These are phyloP conservation scores for Trichoplusia ni DNA, from an alignment of 1,140 invertebrate species.

Conservation along the genomic window DNA sequence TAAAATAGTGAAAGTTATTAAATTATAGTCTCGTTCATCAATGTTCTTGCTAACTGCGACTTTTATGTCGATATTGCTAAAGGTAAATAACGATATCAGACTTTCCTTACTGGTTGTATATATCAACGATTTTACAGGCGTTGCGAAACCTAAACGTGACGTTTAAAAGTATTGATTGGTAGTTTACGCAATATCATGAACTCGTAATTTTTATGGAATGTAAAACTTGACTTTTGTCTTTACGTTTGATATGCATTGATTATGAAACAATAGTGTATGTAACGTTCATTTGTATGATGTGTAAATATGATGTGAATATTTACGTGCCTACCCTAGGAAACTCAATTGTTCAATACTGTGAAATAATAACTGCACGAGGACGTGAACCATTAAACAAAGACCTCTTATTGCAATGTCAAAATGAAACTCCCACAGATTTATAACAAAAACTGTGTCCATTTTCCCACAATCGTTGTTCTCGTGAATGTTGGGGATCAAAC, in stretches of 20 bases:
- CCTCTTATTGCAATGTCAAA: slow-evolving; percentile 57
- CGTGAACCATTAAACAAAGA: slow-evolving; percentile 46
- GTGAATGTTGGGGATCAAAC: slow-evolving; percentile 67
- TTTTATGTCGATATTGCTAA: too few species aligned
- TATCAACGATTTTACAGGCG: too few species aligned
- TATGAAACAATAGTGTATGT: background rate
- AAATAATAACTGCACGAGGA: background rate
- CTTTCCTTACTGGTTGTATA: too few species aligned
- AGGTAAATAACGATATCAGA: too few species aligned
- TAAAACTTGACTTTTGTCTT: too few species aligned
- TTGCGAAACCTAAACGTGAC: too few species aligned
- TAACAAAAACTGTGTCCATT: slow-evolving; percentile 74
- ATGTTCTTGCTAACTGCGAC: too few species aligned
- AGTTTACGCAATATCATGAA: too few species aligned
- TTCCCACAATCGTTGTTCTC: slow-evolving; percentile 77
- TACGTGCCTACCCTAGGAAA: slow-evolving; percentile 1
- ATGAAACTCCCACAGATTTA: slow-evolving; percentile 76
- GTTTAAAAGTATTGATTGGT: too few species aligned
- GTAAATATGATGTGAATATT: background rate
- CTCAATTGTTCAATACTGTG: slow-evolving; percentile 4
- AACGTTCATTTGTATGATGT: background rate
- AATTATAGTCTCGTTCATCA: background rate
- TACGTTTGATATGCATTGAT: background rate
- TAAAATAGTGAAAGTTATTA: slow-evolving; percentile 26
- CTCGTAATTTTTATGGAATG: too few species aligned